Conservation (phyloP, 2,888 invertebrate genomes). For the Drosophila cracens region DNA sequence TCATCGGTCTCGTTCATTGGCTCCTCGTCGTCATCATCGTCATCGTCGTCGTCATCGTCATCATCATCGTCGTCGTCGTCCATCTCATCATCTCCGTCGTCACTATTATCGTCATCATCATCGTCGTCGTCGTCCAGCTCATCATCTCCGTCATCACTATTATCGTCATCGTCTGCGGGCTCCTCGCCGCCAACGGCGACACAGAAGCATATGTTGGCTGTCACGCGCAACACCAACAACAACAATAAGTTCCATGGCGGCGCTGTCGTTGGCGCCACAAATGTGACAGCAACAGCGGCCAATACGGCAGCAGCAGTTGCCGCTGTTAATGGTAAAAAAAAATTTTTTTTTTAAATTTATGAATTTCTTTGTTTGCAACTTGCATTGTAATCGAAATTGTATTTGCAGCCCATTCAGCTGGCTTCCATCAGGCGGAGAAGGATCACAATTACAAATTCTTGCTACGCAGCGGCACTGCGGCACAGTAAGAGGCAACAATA, state of each 20-base stretch:
- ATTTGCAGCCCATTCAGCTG: constrained; percentile 39
- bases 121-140: constrained; percentile 58
- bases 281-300: constrained; percentile 69
- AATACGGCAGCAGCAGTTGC: constrained; percentile 47
- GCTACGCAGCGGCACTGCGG: constrained; percentile 70
- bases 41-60: constrained; percentile 36
- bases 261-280: constrained; percentile 55
- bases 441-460: constrained; percentile 72
- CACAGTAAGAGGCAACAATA: constrained; percentile 46
- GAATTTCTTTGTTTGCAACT: neutral
- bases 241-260: constrained; percentile 55
- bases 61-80: constrained; percentile 47
- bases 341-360: neutral
- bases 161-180: constrained; percentile 47
- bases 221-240: constrained; percentile 54
- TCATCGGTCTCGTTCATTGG: constrained; percentile 78
- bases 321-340: constrained; percentile 70
- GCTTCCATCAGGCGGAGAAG: constrained; percentile 71
- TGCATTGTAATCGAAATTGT: neutral
- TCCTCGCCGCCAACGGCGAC: constrained; percentile 75
- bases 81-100: constrained; percentile 57
- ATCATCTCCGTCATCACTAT: constrained; percentile 45
- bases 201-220: constrained; percentile 47
- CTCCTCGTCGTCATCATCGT: constrained; percentile 56
- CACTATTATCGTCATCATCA: constrained; percentile 33